These are phyloP conservation scores for Dryomyza anilis DNA, from an alignment of 2,888 invertebrate genomes.

Conservation along the genomic window DNA sequence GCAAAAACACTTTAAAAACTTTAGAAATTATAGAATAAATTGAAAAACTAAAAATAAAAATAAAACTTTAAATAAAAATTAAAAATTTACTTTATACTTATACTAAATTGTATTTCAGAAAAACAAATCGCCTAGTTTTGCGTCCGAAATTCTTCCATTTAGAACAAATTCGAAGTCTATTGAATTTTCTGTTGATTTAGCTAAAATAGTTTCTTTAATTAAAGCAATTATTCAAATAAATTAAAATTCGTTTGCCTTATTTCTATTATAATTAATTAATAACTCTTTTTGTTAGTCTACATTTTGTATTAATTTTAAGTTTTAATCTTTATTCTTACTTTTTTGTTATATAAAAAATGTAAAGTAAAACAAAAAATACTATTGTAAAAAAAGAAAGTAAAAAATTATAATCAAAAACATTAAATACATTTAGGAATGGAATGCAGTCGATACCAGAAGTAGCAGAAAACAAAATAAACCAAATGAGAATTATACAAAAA, in stretches of 20 bases:
- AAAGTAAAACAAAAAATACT: not conserved
- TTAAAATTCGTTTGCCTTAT: not conserved
- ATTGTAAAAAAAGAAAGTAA: not conserved
- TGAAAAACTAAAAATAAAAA: not conserved
- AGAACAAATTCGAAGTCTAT: not conserved
- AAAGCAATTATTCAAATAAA: not conserved
- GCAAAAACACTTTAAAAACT: not conserved
- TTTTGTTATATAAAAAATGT: not conserved
- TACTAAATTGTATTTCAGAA: no score
- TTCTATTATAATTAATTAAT: not conserved
- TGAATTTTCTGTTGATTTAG: not conserved
- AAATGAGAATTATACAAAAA: slow-evolving; percentile 3
- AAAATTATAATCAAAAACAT: not conserved
- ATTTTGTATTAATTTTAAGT: not conserved
- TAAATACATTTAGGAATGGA: not conserved
- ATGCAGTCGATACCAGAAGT: no score
- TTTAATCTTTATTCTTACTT: not conserved
- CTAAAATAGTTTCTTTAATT: not conserved
- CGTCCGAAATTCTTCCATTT: slow-evolving; percentile 5
- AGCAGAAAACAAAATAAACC: not conserved
- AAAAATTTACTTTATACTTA: no score
- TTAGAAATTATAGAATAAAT: not conserved
- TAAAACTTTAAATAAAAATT: no score
- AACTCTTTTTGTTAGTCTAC: not conserved
- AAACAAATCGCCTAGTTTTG: no score